These are phyloP conservation scores for Dasypus novemcinctus DNA, from an alignment of 2,113 vertebrate species.

Conservation along the genomic window DNA sequence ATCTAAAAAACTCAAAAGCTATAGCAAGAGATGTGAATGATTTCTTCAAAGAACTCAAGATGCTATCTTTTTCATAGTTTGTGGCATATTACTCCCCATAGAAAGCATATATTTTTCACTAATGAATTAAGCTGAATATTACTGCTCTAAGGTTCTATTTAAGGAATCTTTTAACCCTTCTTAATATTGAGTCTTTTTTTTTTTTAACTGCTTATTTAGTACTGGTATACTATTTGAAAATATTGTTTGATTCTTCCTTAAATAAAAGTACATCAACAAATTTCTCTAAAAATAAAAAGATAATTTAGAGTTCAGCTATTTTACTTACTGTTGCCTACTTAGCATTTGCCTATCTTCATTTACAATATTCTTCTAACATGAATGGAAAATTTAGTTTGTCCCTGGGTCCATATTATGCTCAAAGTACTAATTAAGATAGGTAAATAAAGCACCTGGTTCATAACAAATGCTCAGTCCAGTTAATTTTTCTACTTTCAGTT, in stretches of 20 bases:
- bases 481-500: not conserved
- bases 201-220: not conserved
- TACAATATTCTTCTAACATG: not conserved
- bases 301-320: slow-evolving; percentile 3
- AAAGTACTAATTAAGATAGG: not conserved
- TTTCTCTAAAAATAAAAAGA: not conserved
- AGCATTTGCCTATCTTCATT: not conserved
- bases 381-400: not conserved
- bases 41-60: not conserved
- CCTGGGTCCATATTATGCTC: not conserved
- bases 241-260: slow-evolving; percentile 2
- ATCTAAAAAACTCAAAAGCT: not conserved
- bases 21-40: not conserved
- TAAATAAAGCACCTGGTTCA: not conserved
- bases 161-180: not conserved
- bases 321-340: not conserved
- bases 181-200: not conserved
- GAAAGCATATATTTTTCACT: not conserved
- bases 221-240: not conserved
- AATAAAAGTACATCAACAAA: slow-evolving; percentile 1
- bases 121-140: not conserved
- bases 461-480: not conserved
- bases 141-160: not conserved
- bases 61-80: not conserved
- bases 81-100: not conserved